These are phyloP conservation scores for Falco rusticolus DNA, from an alignment of 2,797 vertebrate genomes.

Conservation along the genomic window DNA sequence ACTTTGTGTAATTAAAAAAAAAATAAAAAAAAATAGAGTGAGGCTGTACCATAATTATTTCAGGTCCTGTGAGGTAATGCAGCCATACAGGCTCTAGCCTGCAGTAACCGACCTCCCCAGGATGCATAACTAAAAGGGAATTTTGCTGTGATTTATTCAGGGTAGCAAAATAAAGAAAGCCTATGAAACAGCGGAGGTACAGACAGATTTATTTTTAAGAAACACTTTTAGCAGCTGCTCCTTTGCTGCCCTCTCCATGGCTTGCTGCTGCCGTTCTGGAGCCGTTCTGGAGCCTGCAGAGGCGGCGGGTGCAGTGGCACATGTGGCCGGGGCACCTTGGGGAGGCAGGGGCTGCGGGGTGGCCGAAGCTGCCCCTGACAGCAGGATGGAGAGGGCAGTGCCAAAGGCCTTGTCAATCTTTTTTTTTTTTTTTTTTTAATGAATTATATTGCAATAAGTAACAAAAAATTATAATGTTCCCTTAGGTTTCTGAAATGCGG, in stretches of 20 bases:
- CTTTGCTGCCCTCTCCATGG: conserved; percentile 23
- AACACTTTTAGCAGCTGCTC: conserved; percentile 30
- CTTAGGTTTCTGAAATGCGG: neutral
- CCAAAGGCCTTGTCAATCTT: conserved; percentile 44
- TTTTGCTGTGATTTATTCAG: conserved; percentile 21
- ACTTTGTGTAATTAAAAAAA: neutral
- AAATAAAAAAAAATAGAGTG: neutral
- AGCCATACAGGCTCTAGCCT: neutral
- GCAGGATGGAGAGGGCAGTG: conserved; percentile 10
- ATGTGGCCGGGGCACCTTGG: accelerated
- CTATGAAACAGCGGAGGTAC: conserved; percentile 40
- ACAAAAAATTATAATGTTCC: conserved; percentile 21
- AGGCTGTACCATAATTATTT: neutral
- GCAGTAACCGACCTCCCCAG: neutral
- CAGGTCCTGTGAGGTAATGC: neutral
- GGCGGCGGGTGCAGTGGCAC: too few species aligned
- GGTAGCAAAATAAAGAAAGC: conserved; percentile 34
- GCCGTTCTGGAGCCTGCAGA: neutral
- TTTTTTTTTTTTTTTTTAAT: neutral
- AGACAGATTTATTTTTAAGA: neutral
- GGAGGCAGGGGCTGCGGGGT: neutral
- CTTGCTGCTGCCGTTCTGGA: neutral
- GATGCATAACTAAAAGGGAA: neutral
- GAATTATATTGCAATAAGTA: conserved; percentile 1
- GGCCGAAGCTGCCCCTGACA: neutral